These are phyloP conservation scores for Folsomia candida DNA, from an alignment of 2,888 invertebrate species.

Conservation along the genomic window DNA sequence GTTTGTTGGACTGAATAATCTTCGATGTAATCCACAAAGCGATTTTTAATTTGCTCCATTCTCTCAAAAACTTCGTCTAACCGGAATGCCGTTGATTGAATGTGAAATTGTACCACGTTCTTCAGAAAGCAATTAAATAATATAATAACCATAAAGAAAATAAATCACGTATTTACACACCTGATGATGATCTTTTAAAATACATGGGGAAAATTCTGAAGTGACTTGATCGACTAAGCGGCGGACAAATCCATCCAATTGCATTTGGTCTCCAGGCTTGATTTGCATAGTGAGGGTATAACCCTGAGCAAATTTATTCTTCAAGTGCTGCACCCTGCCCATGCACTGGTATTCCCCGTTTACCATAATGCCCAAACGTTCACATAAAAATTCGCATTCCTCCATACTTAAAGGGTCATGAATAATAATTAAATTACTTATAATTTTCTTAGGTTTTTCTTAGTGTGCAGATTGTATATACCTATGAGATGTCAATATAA, in stretches of 20 bases:
- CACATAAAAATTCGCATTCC: not conserved
- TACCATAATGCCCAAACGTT: not conserved
- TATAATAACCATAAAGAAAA: not conserved
- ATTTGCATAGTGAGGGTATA: not conserved
- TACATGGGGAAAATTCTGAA: not conserved
- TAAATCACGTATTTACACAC: no score
- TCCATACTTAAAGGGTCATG: not conserved
- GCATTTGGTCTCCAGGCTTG: not conserved
- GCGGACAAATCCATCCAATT: not conserved
- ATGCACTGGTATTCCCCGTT: not conserved
- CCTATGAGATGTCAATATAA: constrained; percentile 70
- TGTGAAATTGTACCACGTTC: not conserved
- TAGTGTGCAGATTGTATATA: no score
- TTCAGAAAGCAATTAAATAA: not conserved
- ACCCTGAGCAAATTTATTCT: not conserved
- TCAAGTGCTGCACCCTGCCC: not conserved
- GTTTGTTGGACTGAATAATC: not conserved
- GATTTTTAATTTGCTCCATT: not conserved
- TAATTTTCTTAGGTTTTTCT: not conserved
- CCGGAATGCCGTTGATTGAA: not conserved
- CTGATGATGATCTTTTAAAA: not conserved
- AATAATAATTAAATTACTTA: not conserved
- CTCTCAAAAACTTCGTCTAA: not conserved
- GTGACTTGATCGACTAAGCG: not conserved
- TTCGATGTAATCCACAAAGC: not conserved